A percentile compares a stretch with the other conserved stretches of the same genome.
These are phyloP conservation scores for Andrena marginata DNA, from an alignment of 2,888 invertebrate species.

Conservation along the genomic window DNA sequence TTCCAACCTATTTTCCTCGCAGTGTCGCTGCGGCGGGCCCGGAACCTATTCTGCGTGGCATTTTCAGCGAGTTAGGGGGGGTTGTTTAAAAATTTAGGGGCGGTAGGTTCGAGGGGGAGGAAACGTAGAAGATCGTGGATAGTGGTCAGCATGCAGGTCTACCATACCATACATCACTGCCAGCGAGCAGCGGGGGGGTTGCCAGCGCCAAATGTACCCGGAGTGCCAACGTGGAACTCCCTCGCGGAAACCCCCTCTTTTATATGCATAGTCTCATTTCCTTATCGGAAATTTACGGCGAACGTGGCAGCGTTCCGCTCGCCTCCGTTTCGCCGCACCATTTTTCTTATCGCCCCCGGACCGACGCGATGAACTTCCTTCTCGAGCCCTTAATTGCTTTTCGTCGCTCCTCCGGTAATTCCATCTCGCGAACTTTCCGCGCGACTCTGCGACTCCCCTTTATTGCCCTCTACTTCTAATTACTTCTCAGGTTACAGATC, in stretches of 20 bases:
- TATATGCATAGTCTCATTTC: constrained; percentile 85
- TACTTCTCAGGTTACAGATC: background rate
- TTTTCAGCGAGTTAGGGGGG: background rate
- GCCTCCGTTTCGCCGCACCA: constrained; percentile 16
- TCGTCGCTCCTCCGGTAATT: constrained; percentile 2
- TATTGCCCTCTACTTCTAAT: background rate
- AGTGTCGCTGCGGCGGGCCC: too few relatives aligned
- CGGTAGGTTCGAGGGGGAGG: constrained; percentile 4
- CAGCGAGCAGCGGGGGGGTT: constrained; percentile 73
- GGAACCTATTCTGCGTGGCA: background rate
- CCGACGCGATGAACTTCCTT: constrained; percentile 16
- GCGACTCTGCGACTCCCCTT: background rate
- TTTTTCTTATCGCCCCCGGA: constrained; percentile 38
- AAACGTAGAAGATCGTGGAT: constrained; percentile 45
- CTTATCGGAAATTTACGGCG: constrained; percentile 81
- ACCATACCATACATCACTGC: constrained; percentile 81
- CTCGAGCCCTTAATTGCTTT: constrained; percentile 43
- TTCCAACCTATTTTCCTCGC: too few relatives aligned
- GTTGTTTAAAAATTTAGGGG: constrained; percentile 1
- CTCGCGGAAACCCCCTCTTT: constrained; percentile 77
- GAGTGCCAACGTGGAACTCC: constrained; percentile 75
- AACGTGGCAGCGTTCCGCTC: constrained; percentile 38
- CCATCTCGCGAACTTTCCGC: background rate
- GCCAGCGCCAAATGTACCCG: constrained; percentile 80
- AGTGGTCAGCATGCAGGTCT: constrained; percentile 71